Evolutionary conservation across 2,888 invertebrate genomes (phyloP), one percentile per base, ranked within the genome.

Genomic region (Eueremaeus valkanovi): DNA sequence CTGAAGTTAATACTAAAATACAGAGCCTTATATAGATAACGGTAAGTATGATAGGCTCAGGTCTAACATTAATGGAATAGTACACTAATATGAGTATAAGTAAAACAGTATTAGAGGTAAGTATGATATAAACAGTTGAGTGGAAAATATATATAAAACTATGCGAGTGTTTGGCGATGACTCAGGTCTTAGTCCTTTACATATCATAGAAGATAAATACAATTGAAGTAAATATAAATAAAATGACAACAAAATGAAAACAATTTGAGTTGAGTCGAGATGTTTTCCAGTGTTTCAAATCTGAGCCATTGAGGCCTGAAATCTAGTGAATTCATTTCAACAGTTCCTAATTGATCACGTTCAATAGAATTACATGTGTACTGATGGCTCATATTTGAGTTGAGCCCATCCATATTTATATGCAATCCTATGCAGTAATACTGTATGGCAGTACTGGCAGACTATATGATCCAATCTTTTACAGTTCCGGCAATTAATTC

Each of bases 291-390:
- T 21, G 55, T 55, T 55, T 66, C 13, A 36, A n/a, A 66, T 66
- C n/a, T 21, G 36, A 1, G 18, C 33, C 21, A n/a, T 66, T 66
- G 36, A 36, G n/a, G n/a, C 16, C 6, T 33, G 6, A 68, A 68
- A 27, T 40, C 6, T 66, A 31, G 31, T 31, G 29, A 55, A 16
- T 27, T 27, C 21, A 36, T 42, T 68, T 42, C 33, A 18, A 33
- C 63, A 63, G 3, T 5, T 24, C 40, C 27, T 42, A 68, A 42
- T 68, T 40, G 24, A 68, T 68, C 68, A 68, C 68, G 68, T 68
- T 68, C 16, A 11, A 36, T n/a, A 9, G 16, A 18, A 36, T 2
- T 31, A 31, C 31, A 33, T 33, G 36, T 63, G 33, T 63, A 31
- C 63, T 33, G 33, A n/a, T 33, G 3, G 3, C 5, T 16, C 1